phyloP scores from a whole-genome alignment of 2,888 invertebrate genomes.

The Macrosiphum euphorbiae region DNA sequence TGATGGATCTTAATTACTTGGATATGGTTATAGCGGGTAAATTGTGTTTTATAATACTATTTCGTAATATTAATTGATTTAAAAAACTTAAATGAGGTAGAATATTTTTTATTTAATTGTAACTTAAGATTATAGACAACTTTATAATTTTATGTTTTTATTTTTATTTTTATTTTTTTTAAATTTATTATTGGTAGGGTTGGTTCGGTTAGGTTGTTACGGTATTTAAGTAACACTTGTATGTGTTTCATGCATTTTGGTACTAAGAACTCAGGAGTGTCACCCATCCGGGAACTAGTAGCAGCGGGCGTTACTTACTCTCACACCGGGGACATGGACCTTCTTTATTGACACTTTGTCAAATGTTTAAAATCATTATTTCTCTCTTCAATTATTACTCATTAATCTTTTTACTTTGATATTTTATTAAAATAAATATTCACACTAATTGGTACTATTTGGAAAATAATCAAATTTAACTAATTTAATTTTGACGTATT shows the following conservation, averaged over 20 bases:
- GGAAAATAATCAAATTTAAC: background rate
- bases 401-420: background rate
- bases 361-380: background rate
- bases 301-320: too few relatives aligned
- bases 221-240: too few relatives aligned
- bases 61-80: background rate
- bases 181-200: too few relatives aligned
- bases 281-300: too few relatives aligned
- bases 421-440: background rate
- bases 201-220: too few relatives aligned
- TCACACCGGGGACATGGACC: too few relatives aligned
- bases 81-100: background rate
- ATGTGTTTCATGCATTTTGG: too few relatives aligned
- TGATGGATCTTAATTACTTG: constrained; percentile 74
- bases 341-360: background rate
- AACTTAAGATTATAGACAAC: background rate
- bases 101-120: background rate
- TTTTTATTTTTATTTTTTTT: too few relatives aligned
- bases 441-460: background rate
- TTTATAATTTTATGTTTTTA: background rate
- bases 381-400: background rate
- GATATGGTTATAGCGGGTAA: constrained; percentile 72
- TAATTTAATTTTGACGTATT: background rate
- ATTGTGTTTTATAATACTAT: too few relatives aligned
- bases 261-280: too few relatives aligned